A percentile compares a stretch with the other conserved stretches of the same genome.
These are phyloP conservation scores for Pachypeltis micranthus DNA, from an alignment of 1,140 invertebrate species.

Conservation along the genomic window DNA sequence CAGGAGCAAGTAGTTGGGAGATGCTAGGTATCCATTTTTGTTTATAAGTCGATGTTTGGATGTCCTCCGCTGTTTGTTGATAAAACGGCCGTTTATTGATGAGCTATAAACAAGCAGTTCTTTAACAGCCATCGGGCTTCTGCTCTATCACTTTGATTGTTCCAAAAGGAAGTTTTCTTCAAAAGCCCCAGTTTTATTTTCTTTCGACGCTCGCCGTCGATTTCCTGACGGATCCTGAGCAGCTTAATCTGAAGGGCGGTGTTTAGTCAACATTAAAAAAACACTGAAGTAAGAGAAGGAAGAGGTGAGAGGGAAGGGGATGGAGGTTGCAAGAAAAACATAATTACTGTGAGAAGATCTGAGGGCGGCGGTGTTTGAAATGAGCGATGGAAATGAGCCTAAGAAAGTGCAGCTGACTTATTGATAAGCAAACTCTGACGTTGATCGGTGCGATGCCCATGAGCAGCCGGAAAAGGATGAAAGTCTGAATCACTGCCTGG, in stretches of 20 bases:
- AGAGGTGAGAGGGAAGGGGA: neutral
- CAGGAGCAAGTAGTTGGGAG: too few relatives aligned
- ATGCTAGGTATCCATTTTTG: conserved; percentile 5
- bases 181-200: neutral
- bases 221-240: neutral
- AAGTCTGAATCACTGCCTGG: too few relatives aligned
- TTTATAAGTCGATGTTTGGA: neutral
- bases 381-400: too few relatives aligned
- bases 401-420: too few relatives aligned
- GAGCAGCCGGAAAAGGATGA: too few relatives aligned
- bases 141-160: conserved; percentile 8
- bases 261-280: neutral
- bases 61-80: conserved; percentile 1
- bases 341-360: too few relatives aligned
- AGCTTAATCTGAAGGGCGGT: neutral
- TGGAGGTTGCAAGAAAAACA: neutral
- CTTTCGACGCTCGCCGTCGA: neutral
- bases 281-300: neutral
- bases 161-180: neutral
- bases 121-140: conserved; percentile 7
- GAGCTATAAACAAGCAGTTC: conserved; percentile 4
- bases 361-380: too few relatives aligned
- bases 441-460: too few relatives aligned
- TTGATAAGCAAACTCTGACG: too few relatives aligned
- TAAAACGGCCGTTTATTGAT: conserved; percentile 9